Percentiles rank a stretch among this genome's conserved stretches.
phyloP scores from a whole-genome alignment of 2,888 invertebrate genomes.

The Augochlorella aurata region DNA sequence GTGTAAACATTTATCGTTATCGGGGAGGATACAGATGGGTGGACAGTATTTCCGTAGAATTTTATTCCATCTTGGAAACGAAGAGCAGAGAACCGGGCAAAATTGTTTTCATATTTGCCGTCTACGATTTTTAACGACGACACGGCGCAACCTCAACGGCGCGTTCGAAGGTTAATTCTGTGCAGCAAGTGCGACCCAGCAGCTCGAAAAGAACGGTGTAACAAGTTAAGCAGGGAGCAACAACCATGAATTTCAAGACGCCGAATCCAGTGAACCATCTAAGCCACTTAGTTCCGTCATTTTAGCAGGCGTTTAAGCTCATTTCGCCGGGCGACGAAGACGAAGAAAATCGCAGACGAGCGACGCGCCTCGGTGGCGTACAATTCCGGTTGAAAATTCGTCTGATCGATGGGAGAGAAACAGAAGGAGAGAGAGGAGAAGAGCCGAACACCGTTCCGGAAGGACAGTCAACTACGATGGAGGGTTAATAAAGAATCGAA shows the following conservation, averaged over 20 bases:
- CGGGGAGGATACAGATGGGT: neutral
- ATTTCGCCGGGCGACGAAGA: neutral
- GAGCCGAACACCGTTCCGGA: slow-evolving; percentile 6
- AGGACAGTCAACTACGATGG: neutral
- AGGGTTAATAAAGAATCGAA: slow-evolving; percentile 18
- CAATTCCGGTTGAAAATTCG: slow-evolving; percentile 12
- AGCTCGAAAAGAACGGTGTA: neutral
- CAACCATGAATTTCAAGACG: neutral
- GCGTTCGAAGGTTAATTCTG: too few species aligned
- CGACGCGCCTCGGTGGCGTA: neutral
- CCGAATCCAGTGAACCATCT: neutral
- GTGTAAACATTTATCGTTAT: neutral
- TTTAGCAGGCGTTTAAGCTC: neutral
- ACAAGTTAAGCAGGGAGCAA: neutral
- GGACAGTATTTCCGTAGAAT: neutral
- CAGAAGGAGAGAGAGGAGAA: neutral
- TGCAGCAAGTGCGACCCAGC: too few species aligned
- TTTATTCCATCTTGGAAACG: neutral
- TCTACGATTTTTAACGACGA: too few species aligned
- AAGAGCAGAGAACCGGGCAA: neutral
- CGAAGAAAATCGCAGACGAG: neutral
- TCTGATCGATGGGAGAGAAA: neutral
- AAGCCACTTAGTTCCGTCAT: slow-evolving; percentile 11
- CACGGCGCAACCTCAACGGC: too few species aligned
- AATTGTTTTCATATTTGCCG: too few species aligned